Evolutionary conservation across 2,888 invertebrate genomes (phyloP).

Genomic region (Mimas tiliae): DNA sequence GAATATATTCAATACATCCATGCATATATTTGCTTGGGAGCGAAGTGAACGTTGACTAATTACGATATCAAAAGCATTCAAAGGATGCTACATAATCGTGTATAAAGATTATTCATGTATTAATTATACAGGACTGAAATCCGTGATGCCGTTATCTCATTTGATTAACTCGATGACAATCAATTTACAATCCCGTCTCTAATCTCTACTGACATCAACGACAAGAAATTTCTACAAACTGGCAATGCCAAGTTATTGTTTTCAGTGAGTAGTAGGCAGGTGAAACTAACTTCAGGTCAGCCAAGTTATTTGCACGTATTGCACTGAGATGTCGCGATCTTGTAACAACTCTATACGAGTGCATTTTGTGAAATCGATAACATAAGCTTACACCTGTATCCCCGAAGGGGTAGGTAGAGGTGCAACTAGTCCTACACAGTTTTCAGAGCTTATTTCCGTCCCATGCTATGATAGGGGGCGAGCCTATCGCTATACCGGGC

Average conservation of each 20-base stretch:
- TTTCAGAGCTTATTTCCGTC: no score
- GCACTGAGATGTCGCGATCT: no score
- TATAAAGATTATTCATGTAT: not conserved
- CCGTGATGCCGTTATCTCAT: conserved; percentile 39
- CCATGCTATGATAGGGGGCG: no score
- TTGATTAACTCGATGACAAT: conserved; percentile 46
- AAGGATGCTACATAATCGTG: not conserved
- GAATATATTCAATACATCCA: not conserved
- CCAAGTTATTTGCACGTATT: no score
- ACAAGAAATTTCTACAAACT: conserved; percentile 6
- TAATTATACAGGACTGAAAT: not conserved
- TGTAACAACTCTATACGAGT: no score
- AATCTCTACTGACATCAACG: conserved; percentile 26
- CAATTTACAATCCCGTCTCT: conserved; percentile 50
- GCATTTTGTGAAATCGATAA: no score
- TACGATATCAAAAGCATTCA: not conserved
- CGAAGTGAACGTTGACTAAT: not conserved
- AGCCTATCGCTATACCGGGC: no score
- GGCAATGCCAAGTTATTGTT: not conserved
- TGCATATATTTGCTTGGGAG: not conserved
- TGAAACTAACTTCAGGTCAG: no score
- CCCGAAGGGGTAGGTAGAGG: no score
- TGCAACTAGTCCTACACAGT: no score
- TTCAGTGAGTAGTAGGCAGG: no score
- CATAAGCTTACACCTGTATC: no score